Conservation (phyloP, 2,113 vertebrate species). For the Dendrocopos noguchii region DNA sequence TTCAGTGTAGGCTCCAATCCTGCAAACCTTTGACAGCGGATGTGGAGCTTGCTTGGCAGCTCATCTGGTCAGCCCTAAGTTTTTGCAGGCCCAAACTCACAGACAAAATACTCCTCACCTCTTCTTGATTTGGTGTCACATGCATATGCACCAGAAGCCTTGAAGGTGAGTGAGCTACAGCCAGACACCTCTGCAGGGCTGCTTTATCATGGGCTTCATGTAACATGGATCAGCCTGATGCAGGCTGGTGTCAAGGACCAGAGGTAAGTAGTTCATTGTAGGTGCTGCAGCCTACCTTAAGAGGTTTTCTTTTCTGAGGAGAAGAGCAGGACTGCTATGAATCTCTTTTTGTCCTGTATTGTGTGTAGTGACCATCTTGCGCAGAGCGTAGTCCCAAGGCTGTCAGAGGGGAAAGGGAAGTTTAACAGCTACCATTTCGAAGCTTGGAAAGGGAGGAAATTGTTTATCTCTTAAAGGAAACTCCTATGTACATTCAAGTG, state of each 20-base stretch:
- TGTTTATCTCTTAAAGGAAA: background rate
- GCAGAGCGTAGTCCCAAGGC: slow-evolving; percentile 65
- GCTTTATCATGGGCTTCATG: background rate
- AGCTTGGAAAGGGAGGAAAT: background rate
- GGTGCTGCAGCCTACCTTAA: slow-evolving; percentile 70
- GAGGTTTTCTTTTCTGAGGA: slow-evolving; percentile 69
- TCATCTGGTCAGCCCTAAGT: background rate
- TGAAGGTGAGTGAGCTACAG: background rate
- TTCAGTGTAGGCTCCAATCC: background rate
- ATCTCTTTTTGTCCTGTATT: slow-evolving; percentile 64
- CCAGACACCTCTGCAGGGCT: background rate
- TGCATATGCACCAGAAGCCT: background rate
- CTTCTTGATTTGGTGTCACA: background rate
- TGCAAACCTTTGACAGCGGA: background rate
- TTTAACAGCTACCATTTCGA: slow-evolving; percentile 2
- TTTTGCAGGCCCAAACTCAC: background rate
- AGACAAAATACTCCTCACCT: background rate
- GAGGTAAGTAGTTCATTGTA: background rate
- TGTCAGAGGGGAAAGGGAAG: slow-evolving; percentile 49
- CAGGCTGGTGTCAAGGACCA: background rate
- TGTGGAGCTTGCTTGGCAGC: background rate
- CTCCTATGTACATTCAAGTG: background rate
- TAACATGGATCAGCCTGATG: background rate
- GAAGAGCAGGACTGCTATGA: slow-evolving; percentile 35
- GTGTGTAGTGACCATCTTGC: slow-evolving; percentile 64